Percentiles rank a stretch among this genome's conserved stretches.
phyloP scores from a whole-genome alignment of 1,140 invertebrate species.

The Wiebesia pumilae region DNA sequence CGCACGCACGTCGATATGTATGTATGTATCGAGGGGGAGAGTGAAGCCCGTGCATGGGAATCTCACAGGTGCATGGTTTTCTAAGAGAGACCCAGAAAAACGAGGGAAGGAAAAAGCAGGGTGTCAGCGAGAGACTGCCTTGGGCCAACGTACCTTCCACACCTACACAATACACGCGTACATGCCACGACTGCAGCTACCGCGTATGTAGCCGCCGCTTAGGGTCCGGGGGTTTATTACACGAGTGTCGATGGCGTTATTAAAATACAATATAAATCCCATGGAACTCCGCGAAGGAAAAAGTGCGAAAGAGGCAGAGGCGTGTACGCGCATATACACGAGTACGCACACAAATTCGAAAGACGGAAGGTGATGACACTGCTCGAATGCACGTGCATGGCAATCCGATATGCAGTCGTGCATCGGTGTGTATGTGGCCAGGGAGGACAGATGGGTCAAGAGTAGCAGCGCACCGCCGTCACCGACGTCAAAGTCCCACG shows the following conservation, averaged over 20 bases:
- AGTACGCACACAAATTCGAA: background rate
- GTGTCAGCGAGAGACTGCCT: slow-evolving; percentile 14
- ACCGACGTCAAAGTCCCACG: slow-evolving; percentile 60
- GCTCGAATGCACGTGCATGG: slow-evolving; percentile 72
- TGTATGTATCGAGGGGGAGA: slow-evolving; percentile 59
- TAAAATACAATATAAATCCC: slow-evolving; percentile 68
- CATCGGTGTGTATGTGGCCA: slow-evolving; percentile 44
- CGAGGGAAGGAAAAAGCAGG: slow-evolving; percentile 24
- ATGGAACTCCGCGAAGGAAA: slow-evolving; percentile 19
- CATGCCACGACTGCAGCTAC: background rate
- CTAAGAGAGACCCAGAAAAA: slow-evolving; percentile 59
- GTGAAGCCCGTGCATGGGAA: slow-evolving; percentile 68
- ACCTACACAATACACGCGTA: background rate
- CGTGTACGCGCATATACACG: background rate
- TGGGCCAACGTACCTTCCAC: slow-evolving; percentile 21
- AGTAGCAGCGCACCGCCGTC: slow-evolving; percentile 36
- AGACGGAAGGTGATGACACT: slow-evolving; percentile 70
- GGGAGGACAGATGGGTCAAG: slow-evolving; percentile 67
- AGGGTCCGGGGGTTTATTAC: slow-evolving; percentile 54
- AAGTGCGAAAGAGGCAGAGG: slow-evolving; percentile 52
- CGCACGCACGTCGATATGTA: slow-evolving; percentile 20
- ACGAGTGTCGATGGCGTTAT: slow-evolving; percentile 66
- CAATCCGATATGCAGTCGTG: slow-evolving; percentile 66
- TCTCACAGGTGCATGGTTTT: slow-evolving; percentile 73
- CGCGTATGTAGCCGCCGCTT: background rate